phyloP scores from a whole-genome alignment of 1,140 invertebrate genomes.

The Dinothrombium tinctorium region DNA sequence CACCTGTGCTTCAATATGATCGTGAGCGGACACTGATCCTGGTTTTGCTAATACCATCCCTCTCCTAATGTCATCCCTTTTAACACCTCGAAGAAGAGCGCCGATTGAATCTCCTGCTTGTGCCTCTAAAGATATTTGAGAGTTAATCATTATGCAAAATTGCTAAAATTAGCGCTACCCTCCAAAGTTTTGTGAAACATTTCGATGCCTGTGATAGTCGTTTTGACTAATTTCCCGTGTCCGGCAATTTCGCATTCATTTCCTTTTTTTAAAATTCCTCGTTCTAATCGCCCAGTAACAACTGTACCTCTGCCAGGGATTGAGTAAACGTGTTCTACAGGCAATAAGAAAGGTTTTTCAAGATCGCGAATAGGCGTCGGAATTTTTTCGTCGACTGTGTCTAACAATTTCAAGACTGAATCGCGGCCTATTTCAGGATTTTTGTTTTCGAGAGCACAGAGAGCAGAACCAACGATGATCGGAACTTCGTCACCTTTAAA shows the following conservation, averaged over 20 bases:
- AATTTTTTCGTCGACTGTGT: constrained; percentile 63
- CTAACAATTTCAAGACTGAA: constrained; percentile 56
- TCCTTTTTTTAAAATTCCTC: constrained; percentile 78
- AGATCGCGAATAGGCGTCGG: constrained; percentile 69
- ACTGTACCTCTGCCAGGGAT: constrained; percentile 87
- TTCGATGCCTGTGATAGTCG: constrained; percentile 67
- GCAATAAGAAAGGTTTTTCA: constrained; percentile 81
- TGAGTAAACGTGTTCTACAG: constrained; percentile 73
- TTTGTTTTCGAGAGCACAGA: constrained; percentile 32
- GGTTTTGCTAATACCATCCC: constrained; percentile 84
- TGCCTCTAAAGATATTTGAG: constrained; percentile 30
- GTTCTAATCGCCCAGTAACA: constrained; percentile 47
- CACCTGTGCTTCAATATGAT: constrained; percentile 36
- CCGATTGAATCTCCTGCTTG: constrained; percentile 91
- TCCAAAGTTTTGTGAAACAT: constrained; percentile 95
- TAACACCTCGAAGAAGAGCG: constrained; percentile 62
- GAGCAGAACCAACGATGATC: constrained; percentile 29
- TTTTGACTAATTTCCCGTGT: constrained; percentile 62
- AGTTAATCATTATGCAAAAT: not conserved
- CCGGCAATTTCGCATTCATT: constrained; percentile 78
- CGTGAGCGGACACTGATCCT: constrained; percentile 43
- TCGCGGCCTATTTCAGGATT: constrained; percentile 55
- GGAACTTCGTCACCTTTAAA: constrained; percentile 29
- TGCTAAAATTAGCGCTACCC: not conserved
- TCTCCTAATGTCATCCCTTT: constrained; percentile 69